Base-by-base conservation (phyloP, 2,797 vertebrate genomes). In the Scyliorhinus canicula region DNA sequence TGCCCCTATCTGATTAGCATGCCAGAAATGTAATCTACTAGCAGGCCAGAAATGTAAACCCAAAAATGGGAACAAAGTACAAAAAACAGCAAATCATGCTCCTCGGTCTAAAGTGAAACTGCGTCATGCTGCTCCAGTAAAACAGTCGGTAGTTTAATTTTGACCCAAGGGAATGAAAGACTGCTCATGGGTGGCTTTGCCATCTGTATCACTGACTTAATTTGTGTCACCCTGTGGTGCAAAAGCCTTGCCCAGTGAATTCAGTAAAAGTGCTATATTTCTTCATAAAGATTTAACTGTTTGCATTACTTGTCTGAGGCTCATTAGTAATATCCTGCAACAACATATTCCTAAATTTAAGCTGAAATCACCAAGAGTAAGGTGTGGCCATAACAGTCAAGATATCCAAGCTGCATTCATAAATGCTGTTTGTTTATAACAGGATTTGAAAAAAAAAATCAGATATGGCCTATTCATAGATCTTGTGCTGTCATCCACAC, bases 131-230 rank as follows among this genome's bases (percentile, higher is more conserved):
- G 55, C 55, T 60, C 55, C 57, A 26, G 40, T 65, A 91, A 60
- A 65, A 65, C n/a, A 91, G n/a, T 65, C 60, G 3, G 88, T 65
- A 65, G 60, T 65, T 91, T 65, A 91, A 65, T 44, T 91, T 63
- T 91, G 60, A 91, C 88, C 57, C 60, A 65, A 65, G 60, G 88
- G 88, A 65, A 65, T 40, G 88, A 91, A 86, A 91, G 60, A 91
- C 40, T 91, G 60, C 88, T 91, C 88, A 91, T 44, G 88, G 57
- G 65, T 65, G 60, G n/a, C 19, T 65, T 26, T 44, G 60, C 88
- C 88, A 91, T 91, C 88, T 91, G 88, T 91, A 91, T 65, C 60
- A 44, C n/a, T 65, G 60, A 91, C 60, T 65, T 91, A 65, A 91
- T 91, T 65, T 91, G 60, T 63, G 88, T 44, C 88, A 91, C 60